Evolutionary conservation across 2,888 invertebrate genomes (phyloP).

Genomic region (Antheraea assamensis): DNA sequence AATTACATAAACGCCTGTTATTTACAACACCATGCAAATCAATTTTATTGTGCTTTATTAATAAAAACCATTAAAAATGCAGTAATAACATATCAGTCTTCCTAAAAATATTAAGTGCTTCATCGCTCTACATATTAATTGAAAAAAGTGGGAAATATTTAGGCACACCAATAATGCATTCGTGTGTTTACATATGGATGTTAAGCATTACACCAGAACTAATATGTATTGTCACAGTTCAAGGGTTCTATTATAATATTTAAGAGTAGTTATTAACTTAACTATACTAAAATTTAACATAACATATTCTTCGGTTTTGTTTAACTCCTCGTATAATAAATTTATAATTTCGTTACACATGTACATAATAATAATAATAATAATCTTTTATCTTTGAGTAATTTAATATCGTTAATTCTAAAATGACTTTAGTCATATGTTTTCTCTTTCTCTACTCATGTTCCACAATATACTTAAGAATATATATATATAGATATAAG

Average conservation of each 20-base stretch:
- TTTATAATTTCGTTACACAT: neutral
- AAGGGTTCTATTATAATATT: constrained; percentile 36
- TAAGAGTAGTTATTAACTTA: constrained; percentile 27
- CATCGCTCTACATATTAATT: constrained; percentile 4
- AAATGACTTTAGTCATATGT: constrained; percentile 3
- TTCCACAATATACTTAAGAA: neutral
- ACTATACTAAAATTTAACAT: constrained; percentile 2
- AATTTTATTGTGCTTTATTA: neutral
- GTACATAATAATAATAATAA: neutral
- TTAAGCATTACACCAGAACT: constrained; percentile 47
- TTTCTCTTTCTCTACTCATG: neutral
- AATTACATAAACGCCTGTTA: neutral
- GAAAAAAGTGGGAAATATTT: neutral
- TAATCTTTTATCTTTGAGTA: neutral
- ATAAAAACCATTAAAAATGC: constrained; percentile 16
- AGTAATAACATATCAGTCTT: constrained; percentile 25
- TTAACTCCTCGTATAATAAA: constrained; percentile 4
- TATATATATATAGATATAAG: neutral
- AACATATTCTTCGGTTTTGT: neutral
- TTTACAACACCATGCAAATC: neutral
- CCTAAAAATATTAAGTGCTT: constrained; percentile 25
- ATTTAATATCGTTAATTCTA: neutral
- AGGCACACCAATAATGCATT: constrained; percentile 1
- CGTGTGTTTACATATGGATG: neutral
- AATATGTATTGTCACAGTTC: constrained; percentile 53